Percentiles rank a stretch among this genome's conserved stretches.
Evolutionary conservation across 2,888 invertebrate species (phyloP).

Genomic region (Caenorhabditis doughertyi): DNA sequence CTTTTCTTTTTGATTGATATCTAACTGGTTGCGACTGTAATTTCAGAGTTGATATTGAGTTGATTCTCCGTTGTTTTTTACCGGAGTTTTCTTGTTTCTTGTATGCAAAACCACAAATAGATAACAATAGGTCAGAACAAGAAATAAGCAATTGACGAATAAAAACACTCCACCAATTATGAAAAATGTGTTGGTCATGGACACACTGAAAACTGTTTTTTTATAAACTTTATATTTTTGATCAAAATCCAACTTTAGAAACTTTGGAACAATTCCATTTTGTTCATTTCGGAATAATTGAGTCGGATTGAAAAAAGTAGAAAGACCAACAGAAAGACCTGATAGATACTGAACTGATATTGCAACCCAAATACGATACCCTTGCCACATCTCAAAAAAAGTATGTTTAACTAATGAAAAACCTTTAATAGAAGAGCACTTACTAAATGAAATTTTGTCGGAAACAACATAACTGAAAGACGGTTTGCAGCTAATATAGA

Average conservation of each 20-base stretch:
- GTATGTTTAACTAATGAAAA: too few species aligned
- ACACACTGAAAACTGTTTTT: conserved; percentile 48
- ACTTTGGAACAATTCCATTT: conserved; percentile 56
- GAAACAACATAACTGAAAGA: conserved; percentile 51
- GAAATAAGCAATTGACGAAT: conserved; percentile 23
- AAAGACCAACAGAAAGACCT: conserved; percentile 36
- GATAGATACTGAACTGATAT: conserved; percentile 51
- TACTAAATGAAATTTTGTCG: conserved; percentile 52
- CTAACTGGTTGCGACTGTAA: conserved; percentile 13
- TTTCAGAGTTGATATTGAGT: not conserved
- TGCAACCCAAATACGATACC: conserved; percentile 50
- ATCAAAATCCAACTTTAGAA: conserved; percentile 33
- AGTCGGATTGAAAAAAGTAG: conserved; percentile 54
- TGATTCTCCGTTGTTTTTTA: not conserved
- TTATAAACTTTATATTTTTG: too few species aligned
- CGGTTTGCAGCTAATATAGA: conserved; percentile 51
- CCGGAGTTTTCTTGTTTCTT: conserved; percentile 14
- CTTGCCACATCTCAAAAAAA: conserved; percentile 59
- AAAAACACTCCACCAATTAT: conserved; percentile 45
- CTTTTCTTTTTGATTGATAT: conserved; percentile 46
- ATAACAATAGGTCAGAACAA: conserved; percentile 50
- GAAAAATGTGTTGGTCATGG: conserved; percentile 49
- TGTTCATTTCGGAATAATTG: conserved; percentile 49
- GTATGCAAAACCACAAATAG: conserved; percentile 34
- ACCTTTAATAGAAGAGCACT: too few species aligned